Evolutionary conservation across 2,888 invertebrate genomes (phyloP).

Genomic region (Agrochola lota): DNA sequence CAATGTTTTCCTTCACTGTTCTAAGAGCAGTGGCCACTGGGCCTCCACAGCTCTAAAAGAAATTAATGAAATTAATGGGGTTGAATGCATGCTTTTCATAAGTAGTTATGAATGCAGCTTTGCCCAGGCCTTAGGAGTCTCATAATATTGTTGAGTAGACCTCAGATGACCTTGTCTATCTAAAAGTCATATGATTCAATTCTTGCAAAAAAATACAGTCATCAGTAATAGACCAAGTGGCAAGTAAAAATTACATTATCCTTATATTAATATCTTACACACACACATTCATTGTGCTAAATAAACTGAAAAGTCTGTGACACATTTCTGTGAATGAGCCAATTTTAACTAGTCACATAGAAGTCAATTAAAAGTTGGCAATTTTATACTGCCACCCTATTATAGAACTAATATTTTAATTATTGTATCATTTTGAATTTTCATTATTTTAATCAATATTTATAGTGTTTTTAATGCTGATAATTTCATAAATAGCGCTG

Average conservation of each 20-base stretch:
- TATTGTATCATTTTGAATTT: not conserved
- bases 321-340: not conserved
- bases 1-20: too few relatives aligned
- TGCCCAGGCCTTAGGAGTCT: too few relatives aligned
- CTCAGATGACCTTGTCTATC: not conserved
- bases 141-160: too few relatives aligned
- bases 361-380: not conserved
- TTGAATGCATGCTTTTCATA: not conserved
- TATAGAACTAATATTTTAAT: not conserved
- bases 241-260: slow-evolving; percentile 22
- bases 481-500: too few relatives aligned
- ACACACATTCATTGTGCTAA: slow-evolving; percentile 26
- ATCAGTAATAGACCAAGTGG: slow-evolving; percentile 11
- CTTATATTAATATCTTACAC: slow-evolving; percentile 29
- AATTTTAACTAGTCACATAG: not conserved
- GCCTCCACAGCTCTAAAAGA: too few relatives aligned
- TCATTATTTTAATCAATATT: not conserved
- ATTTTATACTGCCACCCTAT: not conserved
- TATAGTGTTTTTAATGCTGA: not conserved
- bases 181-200: slow-evolving; percentile 3
- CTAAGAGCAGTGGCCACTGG: too few relatives aligned
- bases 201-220: not conserved
- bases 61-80: too few relatives aligned
- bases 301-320: not conserved
- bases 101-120: not conserved